These are phyloP conservation scores for Pseudolaguvia tuberculata DNA, from an alignment of 2,113 vertebrate genomes.

Conservation along the genomic window DNA sequence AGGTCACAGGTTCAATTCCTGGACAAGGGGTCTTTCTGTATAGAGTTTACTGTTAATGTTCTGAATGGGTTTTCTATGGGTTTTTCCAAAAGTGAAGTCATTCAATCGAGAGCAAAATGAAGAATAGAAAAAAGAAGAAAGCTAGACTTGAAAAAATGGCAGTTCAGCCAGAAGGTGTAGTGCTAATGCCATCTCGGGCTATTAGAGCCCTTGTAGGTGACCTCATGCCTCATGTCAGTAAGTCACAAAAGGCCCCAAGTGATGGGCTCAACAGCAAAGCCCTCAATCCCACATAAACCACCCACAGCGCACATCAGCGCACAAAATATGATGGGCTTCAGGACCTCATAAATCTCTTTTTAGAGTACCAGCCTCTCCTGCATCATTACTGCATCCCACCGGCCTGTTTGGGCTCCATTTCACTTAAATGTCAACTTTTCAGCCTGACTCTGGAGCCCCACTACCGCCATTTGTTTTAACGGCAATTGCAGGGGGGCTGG, in stretches of 20 bases:
- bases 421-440: constrained; percentile 76
- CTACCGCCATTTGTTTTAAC: constrained; percentile 69
- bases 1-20: too few relatives aligned
- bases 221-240: constrained; percentile 54
- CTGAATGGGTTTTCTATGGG: too few relatives aligned
- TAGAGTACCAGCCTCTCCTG: constrained; percentile 64
- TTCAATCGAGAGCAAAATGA: background rate
- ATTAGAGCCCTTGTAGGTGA: constrained; percentile 51
- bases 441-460: constrained; percentile 51
- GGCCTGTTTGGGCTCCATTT: constrained; percentile 70
- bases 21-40: too few relatives aligned
- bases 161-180: constrained; percentile 6
- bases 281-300: constrained; percentile 72
- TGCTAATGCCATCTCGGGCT: constrained; percentile 31
- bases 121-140: constrained; percentile 2
- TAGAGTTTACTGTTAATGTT: too few relatives aligned
- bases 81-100: background rate
- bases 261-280: constrained; percentile 65
- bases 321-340: constrained; percentile 71
- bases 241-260: constrained; percentile 62
- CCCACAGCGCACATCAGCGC: constrained; percentile 66
- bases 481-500: constrained; percentile 44
- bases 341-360: constrained; percentile 73
- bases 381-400: constrained; percentile 68
- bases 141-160: background rate